phyloP scores from a whole-genome alignment of 2,113 vertebrate genomes.

The Rhinichthys klamathensis region DNA sequence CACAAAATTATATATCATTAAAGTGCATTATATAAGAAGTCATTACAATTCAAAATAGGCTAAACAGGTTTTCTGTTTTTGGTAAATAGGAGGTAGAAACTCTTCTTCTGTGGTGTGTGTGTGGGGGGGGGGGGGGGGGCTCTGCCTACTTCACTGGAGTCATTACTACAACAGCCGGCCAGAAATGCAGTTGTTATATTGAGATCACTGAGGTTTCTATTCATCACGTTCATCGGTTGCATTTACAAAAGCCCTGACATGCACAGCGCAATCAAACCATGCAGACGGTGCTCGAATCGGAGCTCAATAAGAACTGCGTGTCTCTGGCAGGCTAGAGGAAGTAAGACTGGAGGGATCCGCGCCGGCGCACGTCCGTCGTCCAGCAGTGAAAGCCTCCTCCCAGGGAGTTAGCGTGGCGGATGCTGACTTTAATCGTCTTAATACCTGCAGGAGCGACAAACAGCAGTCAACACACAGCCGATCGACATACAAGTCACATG shows the following conservation, averaged over 20 bases:
- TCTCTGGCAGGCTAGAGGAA: slow-evolving; percentile 81
- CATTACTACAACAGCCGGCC: slow-evolving; percentile 64
- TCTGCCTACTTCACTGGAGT: slow-evolving; percentile 67
- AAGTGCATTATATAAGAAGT: slow-evolving; percentile 32
- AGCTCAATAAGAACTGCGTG: slow-evolving; percentile 73
- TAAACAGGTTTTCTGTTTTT: slow-evolving; percentile 39
- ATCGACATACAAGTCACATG: no score
- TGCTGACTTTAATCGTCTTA: slow-evolving; percentile 88
- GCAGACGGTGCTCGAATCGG: slow-evolving; percentile 15
- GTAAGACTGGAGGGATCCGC: slow-evolving; percentile 91
- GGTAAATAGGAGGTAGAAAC: slow-evolving; percentile 64
- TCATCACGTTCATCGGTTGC: slow-evolving; percentile 45
- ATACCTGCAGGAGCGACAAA: slow-evolving; percentile 79
- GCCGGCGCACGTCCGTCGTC: slow-evolving; percentile 94
- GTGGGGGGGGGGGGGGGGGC: slow-evolving; percentile 65
- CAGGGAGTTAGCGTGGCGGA: slow-evolving; percentile 95
- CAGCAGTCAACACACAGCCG: not conserved
- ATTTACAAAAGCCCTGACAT: slow-evolving; percentile 66
- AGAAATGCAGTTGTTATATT: slow-evolving; percentile 80
- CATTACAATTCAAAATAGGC: slow-evolving; percentile 27
- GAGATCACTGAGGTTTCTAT: slow-evolving; percentile 63
- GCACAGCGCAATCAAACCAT: slow-evolving; percentile 73
- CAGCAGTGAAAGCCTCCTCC: slow-evolving; percentile 99
- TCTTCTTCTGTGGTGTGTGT: slow-evolving; percentile 51
- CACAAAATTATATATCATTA: slow-evolving; percentile 60